A percentile compares a stretch with the other conserved stretches of the same genome.
These are phyloP conservation scores for Scaeva pyrastri DNA, from an alignment of 2,888 invertebrate species.

Conservation along the genomic window DNA sequence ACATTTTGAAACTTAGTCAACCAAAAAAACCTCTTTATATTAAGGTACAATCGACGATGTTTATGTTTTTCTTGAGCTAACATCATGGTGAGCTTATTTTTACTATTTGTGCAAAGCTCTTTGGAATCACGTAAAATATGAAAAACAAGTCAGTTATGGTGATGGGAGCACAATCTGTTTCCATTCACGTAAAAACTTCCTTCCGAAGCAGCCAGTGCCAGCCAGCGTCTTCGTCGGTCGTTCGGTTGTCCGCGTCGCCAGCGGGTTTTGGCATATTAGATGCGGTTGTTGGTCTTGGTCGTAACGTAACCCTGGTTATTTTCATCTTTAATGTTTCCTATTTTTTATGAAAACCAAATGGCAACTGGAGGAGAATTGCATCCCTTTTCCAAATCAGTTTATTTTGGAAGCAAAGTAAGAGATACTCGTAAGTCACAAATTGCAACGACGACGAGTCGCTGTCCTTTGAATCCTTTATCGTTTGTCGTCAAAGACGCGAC, in stretches of 20 bases:
- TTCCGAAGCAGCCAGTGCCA: constrained; percentile 7
- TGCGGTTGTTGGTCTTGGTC: constrained; percentile 62
- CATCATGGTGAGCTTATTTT: constrained; percentile 49
- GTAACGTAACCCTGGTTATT: constrained; percentile 64
- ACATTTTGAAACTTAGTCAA: constrained; percentile 12
- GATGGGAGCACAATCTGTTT: constrained; percentile 70
- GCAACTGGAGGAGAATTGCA: constrained; percentile 65
- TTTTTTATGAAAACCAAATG: constrained; percentile 41
- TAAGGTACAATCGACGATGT: constrained; percentile 38
- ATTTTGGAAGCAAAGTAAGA: constrained; percentile 38
- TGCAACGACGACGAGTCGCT: constrained; percentile 40
- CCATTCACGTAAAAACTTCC: constrained; percentile 66
- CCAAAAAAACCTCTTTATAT: constrained; percentile 46
- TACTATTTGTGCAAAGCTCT: constrained; percentile 59
- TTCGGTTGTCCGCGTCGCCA: constrained; percentile 47
- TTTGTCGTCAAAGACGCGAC: constrained; percentile 47
- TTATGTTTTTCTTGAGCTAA: constrained; percentile 30
- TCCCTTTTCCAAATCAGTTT: constrained; percentile 12
- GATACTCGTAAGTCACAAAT: constrained; percentile 68
- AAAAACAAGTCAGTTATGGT: constrained; percentile 61
- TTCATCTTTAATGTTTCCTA: constrained; percentile 63
- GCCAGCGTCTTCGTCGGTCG: too few species aligned
- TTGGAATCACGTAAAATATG: constrained; percentile 71
- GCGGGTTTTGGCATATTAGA: constrained; percentile 70
- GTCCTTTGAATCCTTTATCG: constrained; percentile 66